Percentiles rank a stretch among this genome's conserved stretches.
Evolutionary conservation across 2,888 invertebrate genomes (phyloP).

Genomic region (Phytoseiulus persimilis): DNA sequence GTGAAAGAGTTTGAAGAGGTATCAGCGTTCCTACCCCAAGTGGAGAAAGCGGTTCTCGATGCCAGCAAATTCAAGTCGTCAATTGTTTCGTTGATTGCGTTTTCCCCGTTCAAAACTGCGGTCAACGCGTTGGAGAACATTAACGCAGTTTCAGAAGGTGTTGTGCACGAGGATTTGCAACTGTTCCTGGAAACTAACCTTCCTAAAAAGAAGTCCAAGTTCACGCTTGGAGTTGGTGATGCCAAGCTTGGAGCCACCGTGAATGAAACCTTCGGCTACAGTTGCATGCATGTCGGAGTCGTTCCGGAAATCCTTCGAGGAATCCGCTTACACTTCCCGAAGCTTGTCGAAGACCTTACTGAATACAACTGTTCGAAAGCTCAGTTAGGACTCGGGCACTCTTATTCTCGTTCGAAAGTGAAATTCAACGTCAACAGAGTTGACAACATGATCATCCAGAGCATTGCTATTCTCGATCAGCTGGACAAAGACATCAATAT

Average conservation of each 20-base stretch:
- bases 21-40: slow-evolving; percentile 70
- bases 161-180: slow-evolving; percentile 64
- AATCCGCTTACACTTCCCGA: slow-evolving; percentile 53
- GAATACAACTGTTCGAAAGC: slow-evolving; percentile 71
- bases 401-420: slow-evolving; percentile 92
- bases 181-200: slow-evolving; percentile 79
- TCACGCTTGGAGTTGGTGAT: slow-evolving; percentile 68
- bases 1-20: slow-evolving; percentile 93
- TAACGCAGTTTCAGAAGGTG: slow-evolving; percentile 90
- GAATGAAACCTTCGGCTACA: slow-evolving; percentile 65
- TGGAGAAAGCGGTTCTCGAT: slow-evolving; percentile 80
- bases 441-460: slow-evolving; percentile 99
- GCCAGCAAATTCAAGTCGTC: slow-evolving; percentile 70
- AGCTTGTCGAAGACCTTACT: slow-evolving; percentile 59
- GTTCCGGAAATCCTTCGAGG: slow-evolving; percentile 85
- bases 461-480: slow-evolving; percentile 90
- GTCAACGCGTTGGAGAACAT: slow-evolving; percentile 86
- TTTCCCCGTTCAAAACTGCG: slow-evolving; percentile 87
- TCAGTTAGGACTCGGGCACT: slow-evolving; percentile 92
- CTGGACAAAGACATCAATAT: slow-evolving; percentile 97
- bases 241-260: slow-evolving; percentile 83
- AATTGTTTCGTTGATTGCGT: slow-evolving; percentile 77
- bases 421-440: slow-evolving; percentile 98
- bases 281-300: slow-evolving; percentile 74
- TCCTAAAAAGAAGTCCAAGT: slow-evolving; percentile 61